Evolutionary conservation across 2,797 vertebrate genomes (phyloP), one percentile per base, ranked within the genome.

Genomic region (Salarias fasciatus): DNA sequence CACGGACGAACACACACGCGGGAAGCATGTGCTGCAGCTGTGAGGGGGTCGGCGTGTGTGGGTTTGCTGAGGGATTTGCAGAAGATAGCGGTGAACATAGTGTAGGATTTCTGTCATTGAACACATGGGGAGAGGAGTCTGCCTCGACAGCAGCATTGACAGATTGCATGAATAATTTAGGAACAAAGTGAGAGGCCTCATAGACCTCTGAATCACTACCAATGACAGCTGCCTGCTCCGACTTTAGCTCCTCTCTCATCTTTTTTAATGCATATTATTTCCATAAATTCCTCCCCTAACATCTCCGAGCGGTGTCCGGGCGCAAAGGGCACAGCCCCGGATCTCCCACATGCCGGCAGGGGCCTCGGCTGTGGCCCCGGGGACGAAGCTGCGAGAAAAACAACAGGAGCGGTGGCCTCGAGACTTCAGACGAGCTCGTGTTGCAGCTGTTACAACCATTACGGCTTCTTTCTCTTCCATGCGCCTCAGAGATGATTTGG

Each of bases 141-240:
- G 84, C 72, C 79, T 80, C 51, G 83, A 85, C 85, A 79, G 70
- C 85, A 87, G 83, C 88, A 90, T 80, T 89, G 89, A 89, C 90
- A 92, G 89, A 90, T 90, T 92, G 88, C 66, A 87, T 86, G 88
- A 83, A 89, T 91, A 91, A 92, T 90, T 90, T 88, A 85, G 80
- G 83, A 90, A 88, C 83, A 92, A 90, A 89, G 84, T 83, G 79
- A 87, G 71, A 88, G 75, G 86, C 84, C 86, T 89, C 85, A 79
- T 80, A 88, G 84, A 88, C 89, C 87, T 90, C 84, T 88, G 89
- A 90, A 87, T 90, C 88, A 90, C 83, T 63, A 72, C 53, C 75
- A 77, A 84, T 88, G 90, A 87, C 90, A 91, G 86, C 84, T 87
- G 85, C 83, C 79, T 86, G 54, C 77, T 79, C 72, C 68, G 77